Percentiles rank a stretch among this genome's conserved stretches.
These are phyloP conservation scores for Phyllotreta cruciferae DNA, from an alignment of 2,888 invertebrate species.

Conservation along the genomic window DNA sequence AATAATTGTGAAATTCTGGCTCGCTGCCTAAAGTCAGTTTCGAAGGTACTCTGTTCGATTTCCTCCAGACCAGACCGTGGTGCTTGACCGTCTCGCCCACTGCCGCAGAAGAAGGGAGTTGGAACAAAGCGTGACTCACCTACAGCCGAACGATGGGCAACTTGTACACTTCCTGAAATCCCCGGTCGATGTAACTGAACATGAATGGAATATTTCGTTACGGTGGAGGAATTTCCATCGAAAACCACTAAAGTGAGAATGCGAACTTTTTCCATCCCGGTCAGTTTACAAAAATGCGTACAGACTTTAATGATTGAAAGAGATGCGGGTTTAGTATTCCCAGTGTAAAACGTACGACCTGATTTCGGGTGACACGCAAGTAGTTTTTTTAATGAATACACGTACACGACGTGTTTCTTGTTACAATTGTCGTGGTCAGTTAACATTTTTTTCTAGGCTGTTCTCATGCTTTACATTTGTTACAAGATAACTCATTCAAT, in stretches of 20 bases:
- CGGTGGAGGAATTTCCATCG: conserved; percentile 9
- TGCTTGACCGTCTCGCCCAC: conserved; percentile 42
- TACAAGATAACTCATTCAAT: no score
- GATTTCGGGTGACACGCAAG: neutral
- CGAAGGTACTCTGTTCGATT: conserved; percentile 13
- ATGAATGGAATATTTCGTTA: conserved; percentile 21
- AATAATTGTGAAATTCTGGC: neutral
- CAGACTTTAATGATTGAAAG: no score
- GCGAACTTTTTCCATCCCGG: neutral
- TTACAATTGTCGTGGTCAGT: conserved; percentile 34
- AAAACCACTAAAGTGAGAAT: conserved; percentile 9
- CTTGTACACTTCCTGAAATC: conserved; percentile 44
- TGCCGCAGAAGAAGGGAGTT: conserved; percentile 18
- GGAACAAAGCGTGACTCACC: conserved; percentile 41
- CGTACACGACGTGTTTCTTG: conserved; percentile 27
- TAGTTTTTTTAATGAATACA: no score
- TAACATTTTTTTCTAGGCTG: conserved; percentile 31
- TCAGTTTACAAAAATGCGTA: no score
- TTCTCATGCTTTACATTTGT: conserved; percentile 15
- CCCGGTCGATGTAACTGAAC: conserved; percentile 36
- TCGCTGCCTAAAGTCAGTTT: neutral
- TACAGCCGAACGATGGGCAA: conserved; percentile 41
- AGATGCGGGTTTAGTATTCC: neutral
- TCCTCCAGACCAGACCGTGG: conserved; percentile 29
- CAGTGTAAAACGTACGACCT: conserved; percentile 6